These are phyloP conservation scores for Zoanthus sansibaricus DNA, from an alignment of 92 coral and sea anemone genomes.

Conservation along the genomic window DNA sequence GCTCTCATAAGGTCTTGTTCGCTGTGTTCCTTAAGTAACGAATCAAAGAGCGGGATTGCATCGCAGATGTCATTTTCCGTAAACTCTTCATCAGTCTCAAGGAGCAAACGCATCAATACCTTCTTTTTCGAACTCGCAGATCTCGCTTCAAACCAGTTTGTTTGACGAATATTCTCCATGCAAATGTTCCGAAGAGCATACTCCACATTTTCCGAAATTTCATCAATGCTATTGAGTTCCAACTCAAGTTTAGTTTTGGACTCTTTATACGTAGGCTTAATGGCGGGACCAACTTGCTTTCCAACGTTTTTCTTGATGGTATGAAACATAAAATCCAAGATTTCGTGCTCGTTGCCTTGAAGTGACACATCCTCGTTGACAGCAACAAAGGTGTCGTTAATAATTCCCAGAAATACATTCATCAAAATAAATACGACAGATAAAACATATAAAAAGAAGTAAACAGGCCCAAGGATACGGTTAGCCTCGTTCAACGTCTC, in stretches of 20 bases:
- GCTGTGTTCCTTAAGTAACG: conserved; percentile 64
- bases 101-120: conserved; percentile 75
- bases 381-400: conserved; percentile 77
- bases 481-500: conserved; percentile 67
- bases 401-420: conserved; percentile 90
- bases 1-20: conserved; percentile 74
- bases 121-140: conserved; percentile 78
- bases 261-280: conserved; percentile 89
- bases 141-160: conserved; percentile 81
- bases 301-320: conserved; percentile 90
- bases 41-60: conserved; percentile 91
- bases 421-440: conserved; percentile 81
- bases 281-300: conserved; percentile 96
- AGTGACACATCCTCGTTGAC: conserved; percentile 82
- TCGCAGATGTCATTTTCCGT: conserved; percentile 96
- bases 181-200: conserved; percentile 91
- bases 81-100: conserved; percentile 87
- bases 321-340: conserved; percentile 90
- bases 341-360: conserved; percentile 94
- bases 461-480: conserved; percentile 82
- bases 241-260: conserved; percentile 82
- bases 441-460: conserved; percentile 85
- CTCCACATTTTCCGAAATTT: conserved; percentile 83
- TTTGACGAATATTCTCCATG: conserved; percentile 88
- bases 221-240: conserved; percentile 80